Conservation (phyloP, 2,797 vertebrate genomes). For the Clarias fuscus region DNA sequence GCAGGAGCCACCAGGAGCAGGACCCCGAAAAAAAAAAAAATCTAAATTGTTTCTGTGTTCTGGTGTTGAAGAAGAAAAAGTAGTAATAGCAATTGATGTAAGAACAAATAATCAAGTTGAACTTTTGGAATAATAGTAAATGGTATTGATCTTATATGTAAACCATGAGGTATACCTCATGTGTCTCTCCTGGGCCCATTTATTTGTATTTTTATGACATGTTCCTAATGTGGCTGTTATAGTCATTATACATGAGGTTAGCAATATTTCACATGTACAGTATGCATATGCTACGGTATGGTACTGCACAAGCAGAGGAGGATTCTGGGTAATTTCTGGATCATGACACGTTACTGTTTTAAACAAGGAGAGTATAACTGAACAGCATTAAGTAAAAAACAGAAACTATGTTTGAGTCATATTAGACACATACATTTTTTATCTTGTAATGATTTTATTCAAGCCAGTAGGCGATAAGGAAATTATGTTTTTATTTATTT, state of each 20-base stretch:
- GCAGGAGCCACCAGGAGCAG: too few relatives aligned
- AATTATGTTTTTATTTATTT: not conserved
- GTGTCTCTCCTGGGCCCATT: not conserved
- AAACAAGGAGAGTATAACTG: not conserved
- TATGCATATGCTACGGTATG: not conserved
- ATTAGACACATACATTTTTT: not conserved
- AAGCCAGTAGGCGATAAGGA: not conserved
- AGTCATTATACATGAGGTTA: not conserved
- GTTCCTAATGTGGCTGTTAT: not conserved
- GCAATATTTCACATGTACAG: not conserved
- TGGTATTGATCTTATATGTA: too few relatives aligned
- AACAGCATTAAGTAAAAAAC: not conserved
- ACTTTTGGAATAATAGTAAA: not conserved
- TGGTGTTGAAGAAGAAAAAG: not conserved
- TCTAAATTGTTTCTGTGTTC: too few relatives aligned
- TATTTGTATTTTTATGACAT: not conserved
- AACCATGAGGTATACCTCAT: not conserved
- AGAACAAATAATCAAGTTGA: not conserved
- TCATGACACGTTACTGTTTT: not conserved
- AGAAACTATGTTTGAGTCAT: not conserved
- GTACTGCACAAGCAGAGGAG: not conserved
- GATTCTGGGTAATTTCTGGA: not conserved
- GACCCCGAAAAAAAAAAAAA: too few relatives aligned
- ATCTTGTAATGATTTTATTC: not conserved
- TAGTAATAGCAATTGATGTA: not conserved